A percentile compares a stretch with the other conserved stretches of the same genome.
Conservation (phyloP, 2,113 vertebrate species). For the Bungarus multicinctus region DNA sequence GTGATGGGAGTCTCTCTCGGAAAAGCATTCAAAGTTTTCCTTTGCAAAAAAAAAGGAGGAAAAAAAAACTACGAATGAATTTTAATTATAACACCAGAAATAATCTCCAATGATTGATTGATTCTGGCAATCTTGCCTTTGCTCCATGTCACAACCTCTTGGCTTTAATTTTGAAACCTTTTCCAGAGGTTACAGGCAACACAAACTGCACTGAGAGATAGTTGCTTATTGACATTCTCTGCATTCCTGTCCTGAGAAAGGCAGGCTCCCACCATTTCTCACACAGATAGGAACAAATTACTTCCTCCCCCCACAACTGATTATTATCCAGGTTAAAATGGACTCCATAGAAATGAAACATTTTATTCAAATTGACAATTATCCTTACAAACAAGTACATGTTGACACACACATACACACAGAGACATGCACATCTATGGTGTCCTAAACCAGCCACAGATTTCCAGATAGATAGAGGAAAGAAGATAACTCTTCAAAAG, state of each 20-base stretch:
- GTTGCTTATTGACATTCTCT: background rate
- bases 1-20: background rate
- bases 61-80: background rate
- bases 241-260: background rate
- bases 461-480: background rate
- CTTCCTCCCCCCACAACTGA: background rate
- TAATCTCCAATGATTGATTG: background rate
- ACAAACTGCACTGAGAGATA: background rate
- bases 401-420: background rate
- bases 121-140: background rate
- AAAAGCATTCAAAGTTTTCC: background rate
- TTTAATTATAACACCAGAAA: background rate
- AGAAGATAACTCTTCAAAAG: background rate
- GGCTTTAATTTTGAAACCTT: background rate
- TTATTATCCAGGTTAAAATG: background rate
- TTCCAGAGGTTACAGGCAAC: background rate
- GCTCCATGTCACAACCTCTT: background rate
- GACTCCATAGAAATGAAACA: background rate
- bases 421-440: background rate
- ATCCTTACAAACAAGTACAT: background rate
- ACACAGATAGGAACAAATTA: background rate
- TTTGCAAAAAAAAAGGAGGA: background rate
- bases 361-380: background rate
- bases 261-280: background rate
- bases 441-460: background rate